A percentile compares a stretch with the other conserved stretches of the same genome.
phyloP scores from a whole-genome alignment of 2,888 invertebrate species.

The Euphydryas editha region DNA sequence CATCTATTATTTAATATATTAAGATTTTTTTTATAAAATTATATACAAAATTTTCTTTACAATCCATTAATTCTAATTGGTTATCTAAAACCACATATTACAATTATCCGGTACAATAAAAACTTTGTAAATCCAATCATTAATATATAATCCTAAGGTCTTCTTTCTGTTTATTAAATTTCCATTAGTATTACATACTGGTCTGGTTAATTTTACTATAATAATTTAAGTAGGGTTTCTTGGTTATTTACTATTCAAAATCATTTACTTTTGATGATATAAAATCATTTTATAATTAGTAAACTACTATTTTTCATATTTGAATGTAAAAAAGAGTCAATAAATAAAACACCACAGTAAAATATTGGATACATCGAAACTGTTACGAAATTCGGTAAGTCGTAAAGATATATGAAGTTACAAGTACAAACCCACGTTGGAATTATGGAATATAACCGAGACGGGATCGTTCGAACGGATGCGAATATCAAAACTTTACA shows the following conservation, averaged over 20 bases:
- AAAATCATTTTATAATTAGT: neutral
- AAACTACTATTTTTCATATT: neutral
- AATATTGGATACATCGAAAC: slow-evolving; percentile 23
- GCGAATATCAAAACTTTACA: slow-evolving; percentile 73
- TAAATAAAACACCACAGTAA: slow-evolving; percentile 22
- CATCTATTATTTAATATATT: neutral
- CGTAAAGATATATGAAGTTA: slow-evolving; percentile 47
- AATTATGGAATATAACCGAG: slow-evolving; percentile 67
- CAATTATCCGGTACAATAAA: no score
- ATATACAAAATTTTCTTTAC: neutral
- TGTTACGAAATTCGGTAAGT: slow-evolving; percentile 35
- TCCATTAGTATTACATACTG: no score
- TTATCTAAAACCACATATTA: slow-evolving; percentile 14
- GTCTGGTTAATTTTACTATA: no score
- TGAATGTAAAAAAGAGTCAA: slow-evolving; percentile 2
- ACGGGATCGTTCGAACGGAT: slow-evolving; percentile 62
- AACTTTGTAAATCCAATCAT: no score
- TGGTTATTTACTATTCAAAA: no score
- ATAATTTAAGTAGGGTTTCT: no score
- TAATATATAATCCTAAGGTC: neutral
- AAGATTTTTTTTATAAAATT: slow-evolving; percentile 2
- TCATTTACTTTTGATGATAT: no score
- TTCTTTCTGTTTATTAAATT: no score
- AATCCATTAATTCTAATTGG: neutral
- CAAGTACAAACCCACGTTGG: slow-evolving; percentile 53